Base-by-base conservation (phyloP, 2,888 invertebrate species). In the Cacoxenus indagator region DNA sequence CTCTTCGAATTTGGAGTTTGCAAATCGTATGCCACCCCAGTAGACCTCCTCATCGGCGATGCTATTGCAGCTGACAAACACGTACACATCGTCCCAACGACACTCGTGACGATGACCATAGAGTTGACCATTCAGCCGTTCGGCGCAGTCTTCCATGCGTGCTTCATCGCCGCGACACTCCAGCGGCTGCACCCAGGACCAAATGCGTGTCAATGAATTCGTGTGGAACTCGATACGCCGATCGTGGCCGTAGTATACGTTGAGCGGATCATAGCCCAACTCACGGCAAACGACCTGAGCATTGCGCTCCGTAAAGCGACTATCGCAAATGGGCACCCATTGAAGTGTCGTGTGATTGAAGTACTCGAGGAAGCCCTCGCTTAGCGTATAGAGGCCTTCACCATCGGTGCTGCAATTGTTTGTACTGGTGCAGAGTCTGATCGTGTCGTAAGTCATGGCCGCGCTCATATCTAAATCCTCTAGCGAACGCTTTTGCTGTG, bases 11-110 rank as follows among this genome's bases (percentile, higher is more conserved):
- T 96, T 94, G 2, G 95, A 92, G 84, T 95, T 93, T 0, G 97
- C 93, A 85, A 98, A 97, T 71, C 98, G 91, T 72, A 99, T 93
- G 43, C 99, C 99, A 51, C 99, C 99, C 99, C 99, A 99, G 84
- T 96, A 96, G 61, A 94, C 92, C 2, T 81, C 78, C 68, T 91
- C 90, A 11, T 91, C 89, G 5, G 83, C 82, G 4, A 91, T 89
- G 4, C 93, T 87, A 84, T 93, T 93, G 84, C 99, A 99, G 77
- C 95, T 93, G 17, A 99, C 92, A 84, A 98, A 99, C 0, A 99
- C 96, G 84, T 96, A 99, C 55, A 94, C 91, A 1, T 94, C 94
- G 86, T 97, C 93, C 95, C 96, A 97, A 78, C 92, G 92, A 81
- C 98, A 98, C 78, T 93, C 93, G 86, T 96, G 94, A 67, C 93